Evolutionary conservation across 2,888 invertebrate species (phyloP).

Genomic region (Aricia artaxerxes): DNA sequence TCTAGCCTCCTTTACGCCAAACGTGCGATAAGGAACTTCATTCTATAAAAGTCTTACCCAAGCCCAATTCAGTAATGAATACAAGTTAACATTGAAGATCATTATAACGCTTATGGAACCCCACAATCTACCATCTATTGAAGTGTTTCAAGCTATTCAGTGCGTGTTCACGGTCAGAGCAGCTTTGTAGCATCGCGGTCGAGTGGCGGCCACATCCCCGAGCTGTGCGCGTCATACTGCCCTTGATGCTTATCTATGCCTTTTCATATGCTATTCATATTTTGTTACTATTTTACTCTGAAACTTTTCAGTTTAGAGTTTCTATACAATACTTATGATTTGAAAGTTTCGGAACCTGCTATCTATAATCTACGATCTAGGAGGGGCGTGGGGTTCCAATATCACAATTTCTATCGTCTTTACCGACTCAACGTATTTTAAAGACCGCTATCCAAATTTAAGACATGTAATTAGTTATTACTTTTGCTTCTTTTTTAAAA

Average conservation of each 20-base stretch:
- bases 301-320: not conserved
- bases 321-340: no score
- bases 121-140: not conserved
- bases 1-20: no score
- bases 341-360: no score
- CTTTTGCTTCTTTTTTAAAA: no score
- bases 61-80: no score
- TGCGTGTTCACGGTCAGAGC: not conserved
- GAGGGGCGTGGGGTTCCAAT: no score
- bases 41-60: no score
- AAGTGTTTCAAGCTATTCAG: not conserved
- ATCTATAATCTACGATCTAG: no score
- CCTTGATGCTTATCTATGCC: slow-evolving; percentile 11
- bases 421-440: no score
- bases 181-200: slow-evolving; percentile 9
- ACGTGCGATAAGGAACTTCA: no score
- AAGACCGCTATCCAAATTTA: not conserved
- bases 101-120: not conserved
- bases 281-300: not conserved
- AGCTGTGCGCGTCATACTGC: not conserved
- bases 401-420: not conserved
- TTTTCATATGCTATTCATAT: not conserved
- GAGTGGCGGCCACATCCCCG: not conserved
- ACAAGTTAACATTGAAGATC: no score
- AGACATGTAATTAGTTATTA: no score